phyloP scores from a whole-genome alignment of 2,797 vertebrate genomes.

The Epinephelus malabaricus region DNA sequence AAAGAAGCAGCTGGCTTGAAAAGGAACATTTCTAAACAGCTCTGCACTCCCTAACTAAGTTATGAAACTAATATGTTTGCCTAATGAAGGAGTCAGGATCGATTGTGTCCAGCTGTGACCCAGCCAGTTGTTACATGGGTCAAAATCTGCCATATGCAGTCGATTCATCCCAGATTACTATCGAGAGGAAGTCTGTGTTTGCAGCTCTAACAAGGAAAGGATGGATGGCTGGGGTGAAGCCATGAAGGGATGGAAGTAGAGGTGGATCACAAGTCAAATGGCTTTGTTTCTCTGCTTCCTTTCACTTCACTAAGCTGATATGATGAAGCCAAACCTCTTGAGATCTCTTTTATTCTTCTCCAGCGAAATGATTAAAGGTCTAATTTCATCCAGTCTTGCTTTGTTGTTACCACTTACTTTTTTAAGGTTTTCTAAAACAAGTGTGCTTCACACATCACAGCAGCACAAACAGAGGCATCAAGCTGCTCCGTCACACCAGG shows the following conservation, averaged over 20 bases:
- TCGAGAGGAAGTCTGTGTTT: conserved; percentile 75
- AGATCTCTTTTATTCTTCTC: neutral
- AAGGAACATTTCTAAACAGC: conserved; percentile 25
- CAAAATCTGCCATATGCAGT: conserved; percentile 70
- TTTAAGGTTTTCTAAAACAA: neutral
- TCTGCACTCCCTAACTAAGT: conserved; percentile 18
- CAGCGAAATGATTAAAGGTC: neutral
- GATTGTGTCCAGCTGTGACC: conserved; percentile 62
- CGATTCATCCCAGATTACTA: conserved; percentile 69
- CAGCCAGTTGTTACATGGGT: conserved; percentile 25
- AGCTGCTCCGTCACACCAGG: neutral
- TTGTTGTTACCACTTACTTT: neutral
- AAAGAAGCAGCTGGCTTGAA: neutral
- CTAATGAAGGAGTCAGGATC: conserved; percentile 40
- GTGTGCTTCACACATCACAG: neutral
- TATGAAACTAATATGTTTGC: conserved; percentile 34
- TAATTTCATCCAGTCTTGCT: conserved; percentile 11
- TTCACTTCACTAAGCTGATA: conserved; percentile 13
- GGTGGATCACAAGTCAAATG: conserved; percentile 25
- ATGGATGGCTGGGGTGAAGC: conserved; percentile 35
- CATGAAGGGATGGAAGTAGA: conserved; percentile 12
- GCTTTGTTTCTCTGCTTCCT: conserved; percentile 25
- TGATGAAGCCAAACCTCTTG: conserved; percentile 1
- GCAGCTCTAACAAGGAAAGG: conserved; percentile 66
- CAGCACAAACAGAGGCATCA: neutral